Evolutionary conservation across 1,140 invertebrate species (phyloP), one percentile per base, ranked within the genome.

Genomic region (Thrips palmi): DNA sequence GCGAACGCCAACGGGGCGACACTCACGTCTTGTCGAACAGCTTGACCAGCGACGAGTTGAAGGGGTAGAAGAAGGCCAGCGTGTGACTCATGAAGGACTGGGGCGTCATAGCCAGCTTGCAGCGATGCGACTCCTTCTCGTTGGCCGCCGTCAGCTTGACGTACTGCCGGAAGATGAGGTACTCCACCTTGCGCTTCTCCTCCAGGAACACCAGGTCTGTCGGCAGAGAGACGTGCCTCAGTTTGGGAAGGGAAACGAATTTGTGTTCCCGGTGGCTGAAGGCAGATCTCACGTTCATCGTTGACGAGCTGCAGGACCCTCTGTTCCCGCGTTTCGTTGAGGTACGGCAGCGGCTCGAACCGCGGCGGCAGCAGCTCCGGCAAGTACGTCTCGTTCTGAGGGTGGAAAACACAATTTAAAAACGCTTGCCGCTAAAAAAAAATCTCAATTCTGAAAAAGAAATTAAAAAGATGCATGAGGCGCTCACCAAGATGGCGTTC

Each of bases 61-160:
- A 57, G 0, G 65, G 67, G 55, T 72, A 84, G 1, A 67, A 77
- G 49, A 85, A 84, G 0, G 69, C 72, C 37, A 75, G 63, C 12
- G 64, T 61, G 41, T 64, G 65, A 14, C 55, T 64, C 40, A 76
- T 63, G 39, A 81, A 72, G 6, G 65, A 49, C 17, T 67, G 60
- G 4, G 68, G 68, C 23, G 75, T 75, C 12, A 77, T 64, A 0
- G 80, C 78, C 48, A 71, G 82, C 2, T 70, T 69, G 48, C 79
- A 83, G 34, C 75, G 63, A 1, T n/a, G n/a, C n/a, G n/a, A n/a
- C n/a, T 70, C 48, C 4, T 57, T 55, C 49, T 81, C 75, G 3
- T 62, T 57, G 0, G 67, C 49, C 10, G 58, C 62, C 4, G 69
- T 66, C 44, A 75, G 74, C 33, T 60, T 63, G 18, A 69, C 54